Evolutionary conservation across 2,113 vertebrate genomes (phyloP).

Genomic region (Oryzias melastigma): DNA sequence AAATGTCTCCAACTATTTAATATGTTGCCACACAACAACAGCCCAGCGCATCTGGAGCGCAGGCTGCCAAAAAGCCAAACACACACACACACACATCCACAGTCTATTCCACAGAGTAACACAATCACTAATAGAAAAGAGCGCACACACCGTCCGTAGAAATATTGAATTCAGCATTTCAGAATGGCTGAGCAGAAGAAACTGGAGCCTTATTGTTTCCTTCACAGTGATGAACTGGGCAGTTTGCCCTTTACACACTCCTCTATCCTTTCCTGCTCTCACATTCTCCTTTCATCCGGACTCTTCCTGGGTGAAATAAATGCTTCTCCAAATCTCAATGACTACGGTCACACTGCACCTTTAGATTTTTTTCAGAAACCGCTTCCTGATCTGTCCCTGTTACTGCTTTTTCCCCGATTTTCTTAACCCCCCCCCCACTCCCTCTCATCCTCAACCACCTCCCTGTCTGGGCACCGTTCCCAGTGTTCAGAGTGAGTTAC

Average conservation of each 20-base stretch:
- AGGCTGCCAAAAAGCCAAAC: conserved; percentile 72
- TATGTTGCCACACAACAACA: conserved; percentile 80
- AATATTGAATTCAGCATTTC: conserved; percentile 63
- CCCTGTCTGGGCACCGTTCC: conserved; percentile 68
- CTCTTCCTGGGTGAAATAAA: conserved; percentile 38
- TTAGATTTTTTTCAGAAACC: conserved; percentile 68
- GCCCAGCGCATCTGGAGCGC: conserved; percentile 79
- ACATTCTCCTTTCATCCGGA: conserved; percentile 39
- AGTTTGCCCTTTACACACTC: conserved; percentile 63
- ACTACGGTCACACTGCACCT: conserved; percentile 50
- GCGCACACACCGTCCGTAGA: conserved; percentile 37
- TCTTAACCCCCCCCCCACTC: neutral
- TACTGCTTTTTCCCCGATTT: conserved; percentile 13
- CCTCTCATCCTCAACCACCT: conserved; percentile 1
- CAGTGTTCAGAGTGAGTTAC: conserved; percentile 60
- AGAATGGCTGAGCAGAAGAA: conserved; percentile 61
- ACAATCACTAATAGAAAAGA: conserved; percentile 32
- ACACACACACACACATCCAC: conserved; percentile 29
- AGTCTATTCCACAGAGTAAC: conserved; percentile 15
- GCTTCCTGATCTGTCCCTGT: conserved; percentile 63
- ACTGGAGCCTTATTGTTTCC: conserved; percentile 69
- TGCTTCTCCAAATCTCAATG: conserved; percentile 59
- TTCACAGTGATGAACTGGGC: conserved; percentile 65
- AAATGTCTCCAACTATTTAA: conserved; percentile 84
- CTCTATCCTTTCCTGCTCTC: conserved; percentile 54